These are phyloP conservation scores for Coelopa frigida DNA, from an alignment of 1,140 invertebrate genomes.

Conservation along the genomic window DNA sequence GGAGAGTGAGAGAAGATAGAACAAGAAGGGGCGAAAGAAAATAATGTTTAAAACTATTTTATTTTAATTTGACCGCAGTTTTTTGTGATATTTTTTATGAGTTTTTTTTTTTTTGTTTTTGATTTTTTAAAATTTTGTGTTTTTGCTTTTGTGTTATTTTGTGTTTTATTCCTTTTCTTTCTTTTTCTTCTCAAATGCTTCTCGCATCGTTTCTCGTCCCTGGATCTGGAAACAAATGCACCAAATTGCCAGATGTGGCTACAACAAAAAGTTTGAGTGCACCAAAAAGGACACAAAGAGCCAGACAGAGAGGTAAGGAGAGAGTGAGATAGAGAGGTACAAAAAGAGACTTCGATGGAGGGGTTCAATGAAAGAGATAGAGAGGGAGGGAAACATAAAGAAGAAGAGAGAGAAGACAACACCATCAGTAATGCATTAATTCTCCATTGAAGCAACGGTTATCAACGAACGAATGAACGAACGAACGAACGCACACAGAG, in stretches of 20 bases:
- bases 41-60: too few species aligned
- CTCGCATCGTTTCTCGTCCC: not conserved
- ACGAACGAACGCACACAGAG: too few species aligned
- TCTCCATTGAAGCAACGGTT: too few species aligned
- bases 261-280: not conserved
- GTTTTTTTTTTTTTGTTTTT: not conserved
- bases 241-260: not conserved
- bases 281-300: not conserved
- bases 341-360: not conserved
- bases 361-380: not conserved
- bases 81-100: not conserved
- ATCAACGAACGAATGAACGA: too few species aligned
- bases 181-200: not conserved
- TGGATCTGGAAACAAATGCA: not conserved
- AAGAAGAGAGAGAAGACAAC: too few species aligned
- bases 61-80: not conserved
- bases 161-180: not conserved
- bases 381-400: not conserved
- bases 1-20: too few species aligned
- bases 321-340: not conserved
- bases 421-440: too few species aligned
- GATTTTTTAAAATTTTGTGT: not conserved
- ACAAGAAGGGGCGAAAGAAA: too few species aligned
- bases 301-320: not conserved
- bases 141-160: not conserved